Conservation (phyloP, 2,113 vertebrate species). For the Pollachius pollachius region DNA sequence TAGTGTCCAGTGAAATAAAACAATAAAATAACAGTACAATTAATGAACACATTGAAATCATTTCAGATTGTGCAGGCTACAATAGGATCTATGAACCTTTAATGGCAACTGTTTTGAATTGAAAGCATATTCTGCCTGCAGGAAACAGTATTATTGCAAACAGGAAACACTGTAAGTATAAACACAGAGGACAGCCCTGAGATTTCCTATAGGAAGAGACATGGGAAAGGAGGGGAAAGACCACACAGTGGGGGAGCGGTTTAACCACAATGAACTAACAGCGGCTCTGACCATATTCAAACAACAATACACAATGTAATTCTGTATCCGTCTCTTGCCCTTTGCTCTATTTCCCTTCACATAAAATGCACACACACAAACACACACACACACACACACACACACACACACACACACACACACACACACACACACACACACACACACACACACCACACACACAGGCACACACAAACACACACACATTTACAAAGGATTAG, state of each 20-base stretch:
- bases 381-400: neutral
- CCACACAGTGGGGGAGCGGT: no score
- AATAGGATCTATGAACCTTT: no score
- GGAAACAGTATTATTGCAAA: constrained; percentile 50
- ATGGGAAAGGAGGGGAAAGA: neutral
- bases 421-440: no score
- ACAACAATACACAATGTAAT: neutral
- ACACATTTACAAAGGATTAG: neutral
- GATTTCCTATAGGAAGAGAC: constrained; percentile 15
- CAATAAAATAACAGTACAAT: no score
- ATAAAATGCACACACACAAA: constrained; percentile 16
- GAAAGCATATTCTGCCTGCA: neutral
- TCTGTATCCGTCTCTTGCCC: no score
- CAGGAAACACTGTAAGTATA: constrained; percentile 43
- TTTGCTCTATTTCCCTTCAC: neutral
- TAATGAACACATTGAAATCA: no score
- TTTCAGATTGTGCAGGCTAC: no score
- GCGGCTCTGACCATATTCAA: neutral
- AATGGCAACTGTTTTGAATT: no score
- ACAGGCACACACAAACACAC: no score
- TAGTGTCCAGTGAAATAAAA: no score
- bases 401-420: no score
- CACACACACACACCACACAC: no score
- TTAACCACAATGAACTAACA: neutral
- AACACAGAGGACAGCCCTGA: constrained; percentile 23